Base-by-base conservation (phyloP, 2,113 vertebrate species). In the Ptilorrhoa leucosticta region DNA sequence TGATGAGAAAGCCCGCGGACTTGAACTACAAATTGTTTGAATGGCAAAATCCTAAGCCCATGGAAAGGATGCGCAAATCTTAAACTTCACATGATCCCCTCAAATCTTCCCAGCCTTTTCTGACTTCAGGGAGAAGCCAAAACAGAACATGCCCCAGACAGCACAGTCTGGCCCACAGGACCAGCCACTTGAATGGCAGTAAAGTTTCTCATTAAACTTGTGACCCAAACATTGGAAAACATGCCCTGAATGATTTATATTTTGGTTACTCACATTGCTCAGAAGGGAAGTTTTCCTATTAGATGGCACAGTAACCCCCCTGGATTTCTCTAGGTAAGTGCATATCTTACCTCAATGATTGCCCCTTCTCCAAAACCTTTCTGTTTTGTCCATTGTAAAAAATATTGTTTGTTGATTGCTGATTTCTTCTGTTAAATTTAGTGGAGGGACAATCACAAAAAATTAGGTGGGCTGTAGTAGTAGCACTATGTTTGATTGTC, bases 41-140 rank as follows among this genome's bases (percentile, higher is more conserved):
- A 57, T 24, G 13, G 8, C 37, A 37, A 37, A 61, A 30, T 31
- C 37, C 16, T 30, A 33, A 26, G 10, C 12, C 53, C 37, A 10
- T 0, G 3, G 45, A 57, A 71, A 48, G 10, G 4, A 1, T 1
- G 2, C 77, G 37, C 31, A 54, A 66, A 39, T 26, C n/a, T 14
- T n/a, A 37, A 66, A 68, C 22, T 47, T 77, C 30, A 5, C 3
- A 3, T 2, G 11, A 42, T 31, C n/a, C 6, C 21, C 50, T 64
- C 51, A 48, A 51, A 24, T 16, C 26, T 86, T 47, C 50, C 22
- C 7, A 51, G 13, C 10, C n/a, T 48, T 70, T 93, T 44, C 57
- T 58, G 39, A 11, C 45, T 81, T 44, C 23, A 58, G 39, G 30
- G 53, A 63, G 24, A 81, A 70, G 23, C 26, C 33, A 28, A 27